A percentile compares a stretch with the other conserved stretches of the same genome.
Conservation (phyloP, 1,140 invertebrate genomes). For the Hydropsyche tenuis region DNA sequence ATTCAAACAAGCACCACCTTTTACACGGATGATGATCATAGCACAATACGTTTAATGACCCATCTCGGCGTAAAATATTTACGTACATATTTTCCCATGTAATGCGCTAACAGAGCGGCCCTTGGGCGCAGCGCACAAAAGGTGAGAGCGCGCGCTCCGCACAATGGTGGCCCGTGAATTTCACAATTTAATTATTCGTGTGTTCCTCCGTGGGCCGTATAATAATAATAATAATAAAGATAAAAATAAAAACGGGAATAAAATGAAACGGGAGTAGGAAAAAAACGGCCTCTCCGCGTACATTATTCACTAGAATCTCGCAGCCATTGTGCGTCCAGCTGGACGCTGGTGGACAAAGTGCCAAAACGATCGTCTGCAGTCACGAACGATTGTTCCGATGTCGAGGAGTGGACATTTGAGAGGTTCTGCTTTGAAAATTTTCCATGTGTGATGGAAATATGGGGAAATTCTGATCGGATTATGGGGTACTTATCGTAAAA, state of each 20-base stretch:
- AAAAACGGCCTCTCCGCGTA: background rate
- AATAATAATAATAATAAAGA: conserved; percentile 4
- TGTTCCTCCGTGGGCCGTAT: conserved; percentile 17
- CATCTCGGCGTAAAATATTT: too few relatives aligned
- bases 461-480: too few relatives aligned
- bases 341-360: conserved; percentile 3
- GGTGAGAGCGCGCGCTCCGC: conserved; percentile 4
- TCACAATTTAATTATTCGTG: conserved; percentile 37
- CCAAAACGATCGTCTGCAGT: conserved; percentile 17
- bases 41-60: too few relatives aligned
- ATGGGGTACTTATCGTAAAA: too few relatives aligned
- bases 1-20: too few relatives aligned
- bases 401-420: too few relatives aligned
- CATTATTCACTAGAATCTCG: conserved; percentile 32
- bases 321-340: conserved; percentile 7
- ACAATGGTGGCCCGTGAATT: conserved; percentile 30
- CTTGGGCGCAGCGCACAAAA: conserved; percentile 14
- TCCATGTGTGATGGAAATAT: too few relatives aligned
- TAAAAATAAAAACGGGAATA: background rate
- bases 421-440: too few relatives aligned
- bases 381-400: background rate
- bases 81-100: too few relatives aligned
- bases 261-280: background rate
- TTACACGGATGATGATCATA: too few relatives aligned
- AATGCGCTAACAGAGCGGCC: background rate